Percentiles rank a stretch among this genome's conserved stretches.
phyloP scores from a whole-genome alignment of 2,888 invertebrate genomes.

The Chloromyia formosa region DNA sequence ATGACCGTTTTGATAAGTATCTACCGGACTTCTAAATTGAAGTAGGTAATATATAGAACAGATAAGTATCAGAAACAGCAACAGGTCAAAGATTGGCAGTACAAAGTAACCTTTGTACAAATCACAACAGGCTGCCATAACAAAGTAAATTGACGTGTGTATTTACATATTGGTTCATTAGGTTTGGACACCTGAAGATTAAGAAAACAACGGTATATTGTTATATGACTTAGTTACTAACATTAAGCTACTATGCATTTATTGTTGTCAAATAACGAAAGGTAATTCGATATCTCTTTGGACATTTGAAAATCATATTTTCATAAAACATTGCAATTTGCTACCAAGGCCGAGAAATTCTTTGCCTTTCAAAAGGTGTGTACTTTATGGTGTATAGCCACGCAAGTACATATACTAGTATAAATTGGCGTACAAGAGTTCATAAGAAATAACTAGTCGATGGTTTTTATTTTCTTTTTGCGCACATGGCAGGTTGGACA shows the following conservation, averaged over 20 bases:
- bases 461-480: no score
- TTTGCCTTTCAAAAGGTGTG: not conserved
- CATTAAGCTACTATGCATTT: not conserved
- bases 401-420: not conserved
- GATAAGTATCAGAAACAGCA: slow-evolving; percentile 14
- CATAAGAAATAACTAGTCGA: no score
- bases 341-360: slow-evolving; percentile 16
- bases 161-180: slow-evolving; percentile 12
- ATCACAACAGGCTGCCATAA: slow-evolving; percentile 1
- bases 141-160: slow-evolving; percentile 14
- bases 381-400: slow-evolving; percentile 7
- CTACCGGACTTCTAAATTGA: slow-evolving; percentile 5
- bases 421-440: no score
- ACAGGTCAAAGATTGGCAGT: slow-evolving; percentile 21
- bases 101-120: slow-evolving; percentile 19
- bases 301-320: slow-evolving; percentile 17
- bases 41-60: not conserved
- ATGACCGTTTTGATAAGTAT: not conserved
- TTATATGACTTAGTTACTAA: not conserved
- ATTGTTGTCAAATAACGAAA: slow-evolving; percentile 8
- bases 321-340: slow-evolving; percentile 22
- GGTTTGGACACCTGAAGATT: slow-evolving; percentile 5
- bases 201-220: not conserved
- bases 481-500: no score
- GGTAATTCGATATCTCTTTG: slow-evolving; percentile 12